Base-by-base conservation (phyloP, 1,140 invertebrate species). In the Varroa destructor region DNA sequence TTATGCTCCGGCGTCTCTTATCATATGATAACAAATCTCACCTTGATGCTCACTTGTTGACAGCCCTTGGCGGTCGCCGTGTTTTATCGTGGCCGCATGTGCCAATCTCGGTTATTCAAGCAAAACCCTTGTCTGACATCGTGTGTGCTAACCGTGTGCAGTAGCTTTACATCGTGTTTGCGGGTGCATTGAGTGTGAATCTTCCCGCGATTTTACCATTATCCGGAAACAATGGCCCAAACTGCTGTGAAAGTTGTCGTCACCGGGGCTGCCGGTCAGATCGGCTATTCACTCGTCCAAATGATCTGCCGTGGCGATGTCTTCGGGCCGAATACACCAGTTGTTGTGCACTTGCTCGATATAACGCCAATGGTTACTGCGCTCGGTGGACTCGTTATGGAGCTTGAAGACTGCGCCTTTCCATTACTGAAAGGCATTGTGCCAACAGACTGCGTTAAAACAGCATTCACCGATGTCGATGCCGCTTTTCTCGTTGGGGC, bases 401-500 rank as follows among this genome's bases (percentile, higher is more conserved):
- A 99, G 82, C 81, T 99, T 40, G 84, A 87, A 67, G 97, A 99
- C 80, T 96, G 95, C 81, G 92, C 95, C 43, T 82, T 98, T 75
- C 91, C 95, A n/a, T 82, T 97, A 8, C 81, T 98, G 1, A 79
- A 79, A 79, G 83, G 86, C 86, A 86, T 98, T 67, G 81, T 95
- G 1, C 86, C 91, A 12, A 97, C 94, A 54, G 87, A 86, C 75
- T 88, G 94, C 77, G 89, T 90, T 56, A 86, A 85, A 71, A 86
- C 85, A 57, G 97, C 91, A 56, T 99, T 99, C 81, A 91, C 93
- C 77, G 89, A 96, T 83, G 90, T 97, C 70, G 90, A 94, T 77
- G 91, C 93, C 67, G 97, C 93, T n/a, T 97, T 99, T 78, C 82
- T 99, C 61, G 93, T 99, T 55, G 97, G 97, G 57, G 88, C 97